Evolutionary conservation across 2,113 vertebrate species (phyloP), one percentile per base, ranked within the genome.

Genomic region (Galemys pyrenaicus): DNA sequence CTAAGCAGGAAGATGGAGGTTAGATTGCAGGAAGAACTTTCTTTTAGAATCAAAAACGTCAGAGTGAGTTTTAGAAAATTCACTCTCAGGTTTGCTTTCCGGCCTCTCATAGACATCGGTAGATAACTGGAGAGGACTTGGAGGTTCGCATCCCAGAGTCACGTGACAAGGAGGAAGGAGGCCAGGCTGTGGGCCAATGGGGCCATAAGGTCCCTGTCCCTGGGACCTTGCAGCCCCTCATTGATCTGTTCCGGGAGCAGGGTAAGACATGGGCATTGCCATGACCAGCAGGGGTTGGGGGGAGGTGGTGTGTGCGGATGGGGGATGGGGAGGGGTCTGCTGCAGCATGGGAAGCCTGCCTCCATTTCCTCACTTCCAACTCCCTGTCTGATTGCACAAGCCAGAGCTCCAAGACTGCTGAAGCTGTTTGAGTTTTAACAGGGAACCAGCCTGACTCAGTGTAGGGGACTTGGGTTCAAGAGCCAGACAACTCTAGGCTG

Each of bases 41-140:
- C 91, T 91, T 96, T 83, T 64, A 89, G 17, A 83, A 58, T 39
- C 83, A 94, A 32, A 12, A 92, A 2, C 62, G 44, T 79, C 85
- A 56, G 75, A 79, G 44, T 71, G 35, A 30, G 3, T 92, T 83
- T 87, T 77, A 82, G 78, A 77, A 92, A 74, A 80, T 49, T 37
- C 65, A 46, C 54, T 85, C 73, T 86, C 67, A 79, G 81, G 58
- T 60, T 89, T 46, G 87, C 51, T 89, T 89, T n/a, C 15, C 37
- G 37, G 16, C 12, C 64, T 6, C 79, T 70, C 35, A 41, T 24
- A 64, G 39, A 35, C 37, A 79, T 44, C 32, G 41, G 71, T 37
- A 65, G 77, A 70, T 39, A 74, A 70, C 82, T 88, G 30, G 16
- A 71, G 68, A 89, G 28, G 32, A 56, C 22, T 74, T 13, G 12